Evolutionary conservation across 2,113 vertebrate genomes (phyloP).

Genomic region (Shinisaurus crocodilurus): DNA sequence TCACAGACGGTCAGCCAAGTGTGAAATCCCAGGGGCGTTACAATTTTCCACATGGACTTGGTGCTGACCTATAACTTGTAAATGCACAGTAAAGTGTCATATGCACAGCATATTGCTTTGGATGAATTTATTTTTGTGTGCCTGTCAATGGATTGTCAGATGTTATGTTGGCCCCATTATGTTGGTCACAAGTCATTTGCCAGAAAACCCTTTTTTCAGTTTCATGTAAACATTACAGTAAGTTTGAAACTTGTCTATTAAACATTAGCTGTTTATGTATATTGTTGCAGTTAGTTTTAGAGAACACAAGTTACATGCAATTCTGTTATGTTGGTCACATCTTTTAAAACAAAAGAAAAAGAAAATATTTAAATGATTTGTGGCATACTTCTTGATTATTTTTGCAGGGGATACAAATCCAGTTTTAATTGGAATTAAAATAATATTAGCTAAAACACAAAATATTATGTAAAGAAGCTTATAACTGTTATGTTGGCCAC

Average conservation of each 20-base stretch:
- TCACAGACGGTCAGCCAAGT: neutral
- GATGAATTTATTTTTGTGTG: no score
- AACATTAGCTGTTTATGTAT: neutral
- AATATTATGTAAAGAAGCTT: neutral
- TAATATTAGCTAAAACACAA: no score
- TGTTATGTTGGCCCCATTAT: neutral
- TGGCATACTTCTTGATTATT: neutral
- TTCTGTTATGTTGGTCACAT: neutral
- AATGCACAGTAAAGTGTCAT: neutral
- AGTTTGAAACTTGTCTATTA: neutral
- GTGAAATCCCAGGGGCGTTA: neutral
- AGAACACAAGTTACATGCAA: neutral
- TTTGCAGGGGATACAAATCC: neutral
- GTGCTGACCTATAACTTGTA: neutral
- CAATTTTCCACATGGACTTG: neutral
- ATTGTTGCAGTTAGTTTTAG: neutral
- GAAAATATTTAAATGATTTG: neutral
- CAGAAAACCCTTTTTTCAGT: neutral
- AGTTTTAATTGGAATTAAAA: neutral
- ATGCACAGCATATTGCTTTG: neutral
- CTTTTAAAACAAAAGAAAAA: neutral
- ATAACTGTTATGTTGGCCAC: neutral
- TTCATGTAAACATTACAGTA: neutral
- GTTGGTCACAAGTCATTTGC: neutral
- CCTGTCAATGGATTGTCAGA: neutral